Evolutionary conservation across 2,888 invertebrate genomes (phyloP).

Genomic region (Digitonthophagus gazella): DNA sequence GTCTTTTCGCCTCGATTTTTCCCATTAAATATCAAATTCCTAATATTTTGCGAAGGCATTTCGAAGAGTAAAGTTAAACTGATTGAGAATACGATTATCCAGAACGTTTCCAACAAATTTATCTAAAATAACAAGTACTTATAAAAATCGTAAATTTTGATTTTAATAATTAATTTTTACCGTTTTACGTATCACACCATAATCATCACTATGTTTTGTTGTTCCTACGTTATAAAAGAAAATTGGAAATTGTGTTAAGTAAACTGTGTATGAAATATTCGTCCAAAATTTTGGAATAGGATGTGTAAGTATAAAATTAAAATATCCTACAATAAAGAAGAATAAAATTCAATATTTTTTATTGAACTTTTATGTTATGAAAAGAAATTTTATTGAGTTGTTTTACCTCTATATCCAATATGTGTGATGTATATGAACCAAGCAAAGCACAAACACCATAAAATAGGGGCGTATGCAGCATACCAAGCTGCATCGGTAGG

Average conservation of each 20-base stretch:
- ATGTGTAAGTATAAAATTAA: conserved; percentile 59
- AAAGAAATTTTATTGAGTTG: too few species aligned
- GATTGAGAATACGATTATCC: conserved; percentile 57
- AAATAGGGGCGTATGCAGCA: conserved; percentile 67
- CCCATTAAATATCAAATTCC: conserved; percentile 52
- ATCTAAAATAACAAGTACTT: conserved; percentile 51
- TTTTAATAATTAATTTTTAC: conserved; percentile 47
- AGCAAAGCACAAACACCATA: conserved; percentile 66
- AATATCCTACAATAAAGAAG: conserved; percentile 49
- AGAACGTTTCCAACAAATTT: conserved; percentile 60
- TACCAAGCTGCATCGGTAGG: conserved; percentile 65
- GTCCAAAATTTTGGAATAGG: conserved; percentile 64
- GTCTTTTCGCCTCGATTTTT: conserved; percentile 26
- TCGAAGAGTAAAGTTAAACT: conserved; percentile 63
- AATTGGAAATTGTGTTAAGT: conserved; percentile 69
- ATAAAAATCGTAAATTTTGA: conserved; percentile 19
- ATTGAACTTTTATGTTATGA: background rate
- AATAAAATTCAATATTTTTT: background rate
- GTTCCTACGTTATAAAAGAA: conserved; percentile 69
- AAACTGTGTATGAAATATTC: conserved; percentile 68
- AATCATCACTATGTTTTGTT: conserved; percentile 58
- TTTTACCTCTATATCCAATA: conserved; percentile 58
- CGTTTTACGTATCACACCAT: conserved; percentile 57
- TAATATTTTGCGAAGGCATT: conserved; percentile 68
- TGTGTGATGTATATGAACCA: conserved; percentile 67